These are phyloP conservation scores for Ichneumon xanthorius DNA, from an alignment of 2,888 invertebrate genomes.

Conservation along the genomic window DNA sequence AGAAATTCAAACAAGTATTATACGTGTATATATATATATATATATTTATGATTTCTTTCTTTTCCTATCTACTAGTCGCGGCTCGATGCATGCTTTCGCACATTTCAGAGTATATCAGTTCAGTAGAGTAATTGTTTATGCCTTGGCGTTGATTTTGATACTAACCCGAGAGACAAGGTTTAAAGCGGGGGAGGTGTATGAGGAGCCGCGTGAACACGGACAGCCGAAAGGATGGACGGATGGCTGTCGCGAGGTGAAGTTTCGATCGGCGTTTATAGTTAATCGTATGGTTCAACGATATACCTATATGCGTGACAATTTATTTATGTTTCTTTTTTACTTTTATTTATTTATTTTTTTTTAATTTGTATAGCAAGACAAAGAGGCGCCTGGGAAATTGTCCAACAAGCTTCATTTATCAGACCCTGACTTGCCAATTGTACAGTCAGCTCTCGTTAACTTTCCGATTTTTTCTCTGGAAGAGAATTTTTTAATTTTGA, in stretches of 20 bases:
- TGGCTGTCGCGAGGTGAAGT: conserved; percentile 74
- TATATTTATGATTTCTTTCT: not conserved
- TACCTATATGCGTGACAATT: conserved; percentile 13
- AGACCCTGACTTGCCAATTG: conserved; percentile 63
- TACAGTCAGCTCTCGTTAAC: conserved; percentile 22
- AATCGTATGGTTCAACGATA: conserved; percentile 1
- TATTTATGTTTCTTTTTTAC: conserved; percentile 17
- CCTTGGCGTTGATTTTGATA: not conserved
- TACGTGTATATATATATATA: not conserved
- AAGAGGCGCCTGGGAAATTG: conserved; percentile 26
- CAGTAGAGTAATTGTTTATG: not conserved
- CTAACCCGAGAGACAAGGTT: not conserved
- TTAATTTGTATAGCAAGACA: conserved; percentile 3
- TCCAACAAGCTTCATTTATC: conserved; percentile 22
- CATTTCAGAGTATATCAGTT: conserved; percentile 9
- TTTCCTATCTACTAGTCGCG: conserved; percentile 52
- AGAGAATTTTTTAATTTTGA: not conserved
- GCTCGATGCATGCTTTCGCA: conserved; percentile 51
- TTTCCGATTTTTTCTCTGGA: not conserved
- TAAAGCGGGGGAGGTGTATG: conserved; percentile 10
- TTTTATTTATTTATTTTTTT: not conserved
- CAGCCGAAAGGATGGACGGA: conserved; percentile 82
- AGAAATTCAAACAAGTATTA: conserved; percentile 5
- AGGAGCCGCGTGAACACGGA: conserved; percentile 60
- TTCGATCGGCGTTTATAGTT: conserved; percentile 25